Conservation (phyloP, 2,888 invertebrate genomes). For the Apamea crenata region DNA sequence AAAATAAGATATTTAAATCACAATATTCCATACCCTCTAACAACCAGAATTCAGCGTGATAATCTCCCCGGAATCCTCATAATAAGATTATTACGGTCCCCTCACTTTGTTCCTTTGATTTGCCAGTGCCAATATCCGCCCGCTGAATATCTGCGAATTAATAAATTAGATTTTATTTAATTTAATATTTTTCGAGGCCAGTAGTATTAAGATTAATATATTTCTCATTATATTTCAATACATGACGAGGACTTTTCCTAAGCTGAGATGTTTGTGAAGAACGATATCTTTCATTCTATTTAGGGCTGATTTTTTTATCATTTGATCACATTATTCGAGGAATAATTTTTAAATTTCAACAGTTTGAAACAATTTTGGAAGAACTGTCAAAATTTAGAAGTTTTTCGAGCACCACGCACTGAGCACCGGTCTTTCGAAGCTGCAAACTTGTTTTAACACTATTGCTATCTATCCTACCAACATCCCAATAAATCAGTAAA, state of each 20-base stretch:
- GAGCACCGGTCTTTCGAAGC: no score
- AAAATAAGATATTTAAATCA: constrained; percentile 17
- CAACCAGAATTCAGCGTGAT: constrained; percentile 29
- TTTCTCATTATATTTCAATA: constrained; percentile 32
- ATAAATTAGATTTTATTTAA: constrained; percentile 51
- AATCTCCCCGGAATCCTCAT: constrained; percentile 59
- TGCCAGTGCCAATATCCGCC: constrained; percentile 58
- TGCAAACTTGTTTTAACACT: no score
- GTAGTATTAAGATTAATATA: constrained; percentile 33
- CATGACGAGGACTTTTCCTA: constrained; percentile 20
- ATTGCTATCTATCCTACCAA: no score
- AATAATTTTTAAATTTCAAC: no score
- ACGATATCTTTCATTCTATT: no score
- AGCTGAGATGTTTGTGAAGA: background rate
- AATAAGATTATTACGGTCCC: constrained; percentile 63
- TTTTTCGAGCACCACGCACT: no score
- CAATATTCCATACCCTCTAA: constrained; percentile 19
- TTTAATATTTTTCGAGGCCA: constrained; percentile 28
- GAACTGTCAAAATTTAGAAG: no score
- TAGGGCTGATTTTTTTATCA: no score
- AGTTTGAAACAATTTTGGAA: no score
- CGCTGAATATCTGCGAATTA: constrained; percentile 45
- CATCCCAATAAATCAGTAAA: no score
- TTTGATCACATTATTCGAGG: no score
- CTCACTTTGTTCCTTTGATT: constrained; percentile 61